Conservation (phyloP, 2,113 vertebrate genomes). For the Aphelocoma coerulescens region DNA sequence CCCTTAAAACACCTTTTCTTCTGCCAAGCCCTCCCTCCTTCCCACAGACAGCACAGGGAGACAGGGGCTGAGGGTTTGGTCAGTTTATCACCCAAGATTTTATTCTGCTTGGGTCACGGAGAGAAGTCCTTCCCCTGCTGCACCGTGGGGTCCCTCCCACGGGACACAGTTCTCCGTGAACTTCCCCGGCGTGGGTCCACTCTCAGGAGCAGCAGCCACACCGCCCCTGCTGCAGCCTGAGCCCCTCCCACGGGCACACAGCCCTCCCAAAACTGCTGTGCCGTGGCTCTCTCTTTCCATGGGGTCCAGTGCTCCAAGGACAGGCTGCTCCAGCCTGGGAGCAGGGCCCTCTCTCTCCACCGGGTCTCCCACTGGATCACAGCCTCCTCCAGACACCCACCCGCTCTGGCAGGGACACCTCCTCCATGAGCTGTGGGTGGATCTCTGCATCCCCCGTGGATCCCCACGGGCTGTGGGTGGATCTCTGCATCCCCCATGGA, state of each 20-base stretch:
- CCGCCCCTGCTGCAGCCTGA: fast-evolving
- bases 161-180: fast-evolving
- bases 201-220: background rate
- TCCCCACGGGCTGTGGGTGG: no score
- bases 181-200: fast-evolving
- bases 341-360: background rate
- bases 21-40: background rate
- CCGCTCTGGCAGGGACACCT: no score
- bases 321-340: no score
- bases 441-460: no score
- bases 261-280: background rate
- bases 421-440: no score
- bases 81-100: background rate
- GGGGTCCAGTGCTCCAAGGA: no score
- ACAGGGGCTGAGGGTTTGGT: no score
- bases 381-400: no score
- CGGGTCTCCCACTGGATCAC: background rate
- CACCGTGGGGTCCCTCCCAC: fast-evolving
- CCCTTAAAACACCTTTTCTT: background rate
- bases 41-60: fast-evolving
- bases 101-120: background rate
- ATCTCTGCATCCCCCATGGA: no score
- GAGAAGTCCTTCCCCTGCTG: background rate
- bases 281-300: no score
- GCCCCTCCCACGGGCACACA: background rate